A percentile compares a stretch with the other conserved stretches of the same genome.
phyloP scores from a whole-genome alignment of 2,888 invertebrate genomes.

The Pelosia muscerda region DNA sequence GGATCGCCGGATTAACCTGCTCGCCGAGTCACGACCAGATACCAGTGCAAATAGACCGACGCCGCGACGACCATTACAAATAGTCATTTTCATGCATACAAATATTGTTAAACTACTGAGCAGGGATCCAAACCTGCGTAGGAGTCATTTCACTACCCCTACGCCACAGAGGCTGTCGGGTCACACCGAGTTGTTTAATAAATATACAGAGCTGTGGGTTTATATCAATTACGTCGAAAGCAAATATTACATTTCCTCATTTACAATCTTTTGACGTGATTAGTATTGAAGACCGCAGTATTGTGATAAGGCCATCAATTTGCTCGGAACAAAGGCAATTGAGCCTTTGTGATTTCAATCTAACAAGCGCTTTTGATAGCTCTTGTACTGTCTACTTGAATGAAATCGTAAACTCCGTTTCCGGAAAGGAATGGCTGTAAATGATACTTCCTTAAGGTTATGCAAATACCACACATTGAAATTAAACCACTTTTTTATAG shows the following conservation, averaged over 20 bases:
- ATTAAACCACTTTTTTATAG: too few species aligned
- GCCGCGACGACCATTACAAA: too few species aligned
- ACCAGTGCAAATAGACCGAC: too few species aligned
- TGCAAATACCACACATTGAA: too few species aligned
- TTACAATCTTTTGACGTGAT: constrained; percentile 22
- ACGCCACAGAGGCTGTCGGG: too few species aligned
- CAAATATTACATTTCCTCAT: constrained; percentile 14
- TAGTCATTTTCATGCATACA: too few species aligned
- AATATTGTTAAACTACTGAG: too few species aligned
- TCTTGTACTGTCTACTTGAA: constrained; percentile 42
- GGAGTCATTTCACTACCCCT: too few species aligned
- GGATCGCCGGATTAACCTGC: too few species aligned
- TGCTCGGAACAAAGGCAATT: constrained; percentile 36
- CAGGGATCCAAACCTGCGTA: too few species aligned
- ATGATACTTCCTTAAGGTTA: too few species aligned
- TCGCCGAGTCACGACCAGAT: too few species aligned
- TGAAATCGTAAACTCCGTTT: constrained; percentile 39
- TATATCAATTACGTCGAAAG: not conserved
- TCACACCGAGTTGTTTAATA: not conserved
- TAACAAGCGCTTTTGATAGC: constrained; percentile 49
- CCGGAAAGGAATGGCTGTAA: constrained; percentile 11
- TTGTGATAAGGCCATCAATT: constrained; percentile 49
- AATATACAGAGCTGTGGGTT: not conserved
- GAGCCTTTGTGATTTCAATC: constrained; percentile 44
- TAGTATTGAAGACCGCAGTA: constrained; percentile 31